Evolutionary conservation across 2,797 vertebrate genomes (phyloP).

Genomic region (Pseudotriccus pelzelni): DNA sequence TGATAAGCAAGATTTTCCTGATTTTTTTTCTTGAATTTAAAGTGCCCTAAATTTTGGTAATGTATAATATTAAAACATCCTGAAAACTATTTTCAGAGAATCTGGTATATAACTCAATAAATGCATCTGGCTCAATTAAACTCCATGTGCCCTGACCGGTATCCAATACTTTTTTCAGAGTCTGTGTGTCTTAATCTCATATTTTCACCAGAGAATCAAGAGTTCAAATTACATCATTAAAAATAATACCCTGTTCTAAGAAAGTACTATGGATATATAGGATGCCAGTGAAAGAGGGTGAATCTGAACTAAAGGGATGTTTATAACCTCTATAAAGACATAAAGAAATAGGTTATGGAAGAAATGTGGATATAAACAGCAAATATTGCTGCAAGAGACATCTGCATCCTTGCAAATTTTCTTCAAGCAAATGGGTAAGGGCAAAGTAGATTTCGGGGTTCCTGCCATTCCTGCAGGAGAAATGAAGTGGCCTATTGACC

Average conservation of each 20-base stretch:
- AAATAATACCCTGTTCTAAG: conserved; percentile 18
- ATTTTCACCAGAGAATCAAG: conserved; percentile 14
- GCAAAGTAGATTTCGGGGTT: conserved; percentile 14
- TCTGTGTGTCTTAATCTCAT: conserved; percentile 37
- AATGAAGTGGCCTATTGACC: conserved; percentile 10
- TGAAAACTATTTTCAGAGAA: background rate
- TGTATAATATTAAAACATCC: background rate
- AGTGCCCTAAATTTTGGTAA: background rate
- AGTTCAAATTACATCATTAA: conserved; percentile 55
- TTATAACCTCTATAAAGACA: conserved; percentile 18
- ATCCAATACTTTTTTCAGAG: conserved; percentile 39
- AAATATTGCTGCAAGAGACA: background rate
- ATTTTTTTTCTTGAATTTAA: background rate
- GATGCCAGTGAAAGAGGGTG: background rate
- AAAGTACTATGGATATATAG: background rate
- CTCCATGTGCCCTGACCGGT: conserved; percentile 4
- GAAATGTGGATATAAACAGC: conserved; percentile 35
- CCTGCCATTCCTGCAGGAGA: background rate
- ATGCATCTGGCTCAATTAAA: conserved; percentile 20
- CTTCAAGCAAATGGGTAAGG: background rate
- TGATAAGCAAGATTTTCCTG: background rate
- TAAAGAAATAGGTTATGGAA: conserved; percentile 39
- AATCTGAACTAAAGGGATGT: conserved; percentile 13
- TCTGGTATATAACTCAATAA: background rate
- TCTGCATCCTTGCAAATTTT: conserved; percentile 19